Conservation (phyloP, 2,797 vertebrate genomes). For the Kryptopterus vitreolus region DNA sequence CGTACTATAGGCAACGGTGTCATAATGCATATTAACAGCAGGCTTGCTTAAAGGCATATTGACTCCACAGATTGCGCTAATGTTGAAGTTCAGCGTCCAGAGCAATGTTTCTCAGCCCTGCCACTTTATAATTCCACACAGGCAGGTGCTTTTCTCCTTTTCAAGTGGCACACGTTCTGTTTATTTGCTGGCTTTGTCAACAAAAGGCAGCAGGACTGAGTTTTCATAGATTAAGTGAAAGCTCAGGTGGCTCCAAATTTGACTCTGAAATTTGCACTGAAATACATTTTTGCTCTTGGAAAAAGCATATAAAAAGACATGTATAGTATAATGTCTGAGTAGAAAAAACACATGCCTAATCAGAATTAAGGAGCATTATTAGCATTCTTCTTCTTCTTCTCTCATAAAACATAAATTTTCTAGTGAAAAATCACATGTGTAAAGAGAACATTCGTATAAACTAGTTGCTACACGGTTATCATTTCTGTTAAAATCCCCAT, state of each 20-base stretch:
- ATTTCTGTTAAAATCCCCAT: not conserved
- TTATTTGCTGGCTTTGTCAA: not conserved
- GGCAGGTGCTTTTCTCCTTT: constrained; percentile 45
- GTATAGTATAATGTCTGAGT: not conserved
- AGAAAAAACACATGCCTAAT: no score
- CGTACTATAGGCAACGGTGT: constrained; percentile 2
- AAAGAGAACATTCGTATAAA: not conserved
- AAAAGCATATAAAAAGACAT: not conserved
- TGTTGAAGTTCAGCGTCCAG: constrained; percentile 23
- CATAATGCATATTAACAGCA: constrained; percentile 38
- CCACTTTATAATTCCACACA: constrained; percentile 51
- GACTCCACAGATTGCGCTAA: constrained; percentile 29
- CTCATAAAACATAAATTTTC: not conserved
- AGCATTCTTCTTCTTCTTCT: not conserved
- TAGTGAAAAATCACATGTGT: not conserved
- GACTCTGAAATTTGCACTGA: constrained; percentile 37
- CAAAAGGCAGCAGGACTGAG: constrained; percentile 25
- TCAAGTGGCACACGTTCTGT: constrained; percentile 20
- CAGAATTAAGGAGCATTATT: not conserved
- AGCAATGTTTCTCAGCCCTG: constrained; percentile 19
- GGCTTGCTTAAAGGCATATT: not conserved
- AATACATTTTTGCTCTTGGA: constrained; percentile 7
- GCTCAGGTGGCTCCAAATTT: constrained; percentile 39
- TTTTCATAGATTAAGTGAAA: constrained; percentile 47
- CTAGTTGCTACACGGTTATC: not conserved